Evolutionary conservation across 2,113 vertebrate genomes (phyloP).

Genomic region (Neotoma lepida): DNA sequence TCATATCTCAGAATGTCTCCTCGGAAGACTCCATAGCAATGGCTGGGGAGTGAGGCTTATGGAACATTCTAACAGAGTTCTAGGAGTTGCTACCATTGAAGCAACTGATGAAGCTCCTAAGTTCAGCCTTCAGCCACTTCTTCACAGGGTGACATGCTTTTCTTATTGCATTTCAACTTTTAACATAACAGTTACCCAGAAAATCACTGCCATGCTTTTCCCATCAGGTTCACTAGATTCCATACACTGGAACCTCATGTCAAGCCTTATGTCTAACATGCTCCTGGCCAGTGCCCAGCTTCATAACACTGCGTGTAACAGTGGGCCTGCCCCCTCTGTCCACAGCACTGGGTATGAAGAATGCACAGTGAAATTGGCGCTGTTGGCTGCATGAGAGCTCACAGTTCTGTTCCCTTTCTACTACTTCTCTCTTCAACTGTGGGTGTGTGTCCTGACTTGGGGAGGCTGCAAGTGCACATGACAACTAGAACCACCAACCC

Average conservation of each 20-base stretch:
- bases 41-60: background rate
- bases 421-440: background rate
- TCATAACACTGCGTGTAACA: accelerated
- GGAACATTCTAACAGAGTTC: background rate
- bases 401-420: background rate
- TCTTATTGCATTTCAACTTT: background rate
- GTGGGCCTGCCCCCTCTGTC: background rate
- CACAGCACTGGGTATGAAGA: background rate
- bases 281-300: too few relatives aligned
- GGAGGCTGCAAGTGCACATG: background rate
- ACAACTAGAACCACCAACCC: too few relatives aligned
- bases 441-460: background rate
- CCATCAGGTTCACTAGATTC: background rate
- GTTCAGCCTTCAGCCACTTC: background rate
- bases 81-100: accelerated
- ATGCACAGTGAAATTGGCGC: background rate
- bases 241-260: background rate
- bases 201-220: background rate
- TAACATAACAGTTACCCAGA: background rate
- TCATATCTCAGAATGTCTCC: background rate
- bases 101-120: background rate
- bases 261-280: background rate
- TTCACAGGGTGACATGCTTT: background rate
- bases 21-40: background rate
- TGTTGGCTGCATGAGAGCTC: background rate